Evolutionary conservation across 2,113 vertebrate species (phyloP).

Genomic region (Pollimyrus isidori): DNA sequence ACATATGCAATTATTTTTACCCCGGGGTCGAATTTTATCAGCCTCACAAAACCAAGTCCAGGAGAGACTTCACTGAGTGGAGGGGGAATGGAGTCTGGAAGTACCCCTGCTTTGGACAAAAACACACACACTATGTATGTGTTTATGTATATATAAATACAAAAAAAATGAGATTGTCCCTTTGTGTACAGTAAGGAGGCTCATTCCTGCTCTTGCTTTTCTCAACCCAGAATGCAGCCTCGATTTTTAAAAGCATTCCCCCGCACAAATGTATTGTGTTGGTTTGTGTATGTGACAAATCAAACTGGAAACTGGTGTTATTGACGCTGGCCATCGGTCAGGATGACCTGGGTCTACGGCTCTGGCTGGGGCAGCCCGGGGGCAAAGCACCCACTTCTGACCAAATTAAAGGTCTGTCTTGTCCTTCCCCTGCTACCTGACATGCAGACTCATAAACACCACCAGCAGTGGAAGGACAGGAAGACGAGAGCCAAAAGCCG

Average conservation of each 20-base stretch:
- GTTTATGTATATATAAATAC: neutral
- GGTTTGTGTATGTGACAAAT: neutral
- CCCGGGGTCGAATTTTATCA: neutral
- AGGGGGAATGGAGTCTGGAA: neutral
- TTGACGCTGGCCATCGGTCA: neutral
- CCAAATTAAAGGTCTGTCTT: neutral
- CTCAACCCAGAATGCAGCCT: neutral
- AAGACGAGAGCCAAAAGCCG: neutral
- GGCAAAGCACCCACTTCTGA: neutral
- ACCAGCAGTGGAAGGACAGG: neutral
- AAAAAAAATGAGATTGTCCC: neutral
- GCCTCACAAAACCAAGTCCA: neutral
- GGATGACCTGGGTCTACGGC: neutral
- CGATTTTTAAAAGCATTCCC: neutral
- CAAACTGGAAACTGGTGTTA: neutral
- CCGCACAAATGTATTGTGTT: neutral
- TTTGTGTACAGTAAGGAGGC: neutral
- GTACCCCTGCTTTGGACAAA: neutral
- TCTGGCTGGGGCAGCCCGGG: neutral
- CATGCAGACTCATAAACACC: neutral
- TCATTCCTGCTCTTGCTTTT: neutral
- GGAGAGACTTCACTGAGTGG: neutral
- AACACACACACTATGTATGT: neutral
- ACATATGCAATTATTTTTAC: neutral
- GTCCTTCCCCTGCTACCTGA: neutral